phyloP scores from a whole-genome alignment of 2,113 vertebrate species.

The Tragelaphus strepsiceros region DNA sequence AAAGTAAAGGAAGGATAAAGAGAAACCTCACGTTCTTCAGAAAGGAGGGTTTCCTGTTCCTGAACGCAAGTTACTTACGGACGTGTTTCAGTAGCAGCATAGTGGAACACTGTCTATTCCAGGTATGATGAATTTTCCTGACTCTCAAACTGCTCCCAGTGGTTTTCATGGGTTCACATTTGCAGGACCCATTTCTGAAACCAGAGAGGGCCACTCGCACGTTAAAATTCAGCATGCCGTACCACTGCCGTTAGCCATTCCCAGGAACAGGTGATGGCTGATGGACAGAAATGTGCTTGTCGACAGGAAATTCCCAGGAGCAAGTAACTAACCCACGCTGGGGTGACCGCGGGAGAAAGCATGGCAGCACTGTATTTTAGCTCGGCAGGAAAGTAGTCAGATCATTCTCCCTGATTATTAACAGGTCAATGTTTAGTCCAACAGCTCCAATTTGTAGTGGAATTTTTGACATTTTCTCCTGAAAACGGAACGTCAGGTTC shows the following conservation, averaged over 20 bases:
- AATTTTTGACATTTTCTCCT: conserved; percentile 53
- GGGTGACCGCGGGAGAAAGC: not conserved
- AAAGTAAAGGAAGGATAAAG: not conserved
- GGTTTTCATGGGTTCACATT: not conserved
- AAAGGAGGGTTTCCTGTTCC: not conserved
- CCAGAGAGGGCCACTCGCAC: not conserved
- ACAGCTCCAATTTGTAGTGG: conserved; percentile 49
- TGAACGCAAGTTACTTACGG: not conserved
- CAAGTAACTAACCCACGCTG: not conserved
- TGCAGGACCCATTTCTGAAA: not conserved
- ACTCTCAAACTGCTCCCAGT: not conserved
- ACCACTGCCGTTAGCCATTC: not conserved
- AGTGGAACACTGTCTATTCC: not conserved
- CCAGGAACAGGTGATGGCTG: not conserved
- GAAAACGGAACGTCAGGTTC: conserved; percentile 55
- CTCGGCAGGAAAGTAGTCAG: conserved; percentile 45
- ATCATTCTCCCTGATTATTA: conserved; percentile 56
- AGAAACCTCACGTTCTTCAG: not conserved
- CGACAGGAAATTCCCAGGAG: not conserved
- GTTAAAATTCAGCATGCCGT: not conserved
- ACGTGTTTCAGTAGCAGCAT: not conserved
- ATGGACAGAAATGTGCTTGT: conserved; percentile 15
- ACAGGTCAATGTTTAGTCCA: conserved; percentile 62
- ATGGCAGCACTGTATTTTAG: conserved; percentile 12
- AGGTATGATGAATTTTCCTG: not conserved